Evolutionary conservation across 2,888 invertebrate species (phyloP).

Genomic region (Xanthia togata): DNA sequence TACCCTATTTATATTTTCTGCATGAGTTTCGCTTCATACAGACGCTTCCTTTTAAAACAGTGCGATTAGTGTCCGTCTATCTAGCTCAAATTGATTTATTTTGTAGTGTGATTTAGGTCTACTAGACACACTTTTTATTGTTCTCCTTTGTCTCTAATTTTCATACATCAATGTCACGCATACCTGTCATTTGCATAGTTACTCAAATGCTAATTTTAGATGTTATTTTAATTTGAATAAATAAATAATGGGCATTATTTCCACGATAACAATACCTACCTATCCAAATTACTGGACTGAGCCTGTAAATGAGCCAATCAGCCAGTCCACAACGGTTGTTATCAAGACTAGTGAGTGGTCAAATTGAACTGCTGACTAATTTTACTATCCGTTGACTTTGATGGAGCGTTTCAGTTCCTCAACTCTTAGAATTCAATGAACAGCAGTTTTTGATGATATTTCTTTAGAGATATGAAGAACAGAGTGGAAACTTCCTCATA

Average conservation of each 20-base stretch:
- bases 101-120: no score
- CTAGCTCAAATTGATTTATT: no score
- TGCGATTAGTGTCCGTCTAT: no score
- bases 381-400: constrained; percentile 32
- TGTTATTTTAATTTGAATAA: no score
- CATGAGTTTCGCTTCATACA: no score
- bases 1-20: no score
- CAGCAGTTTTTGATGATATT: neutral
- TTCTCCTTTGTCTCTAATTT: no score
- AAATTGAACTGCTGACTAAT: constrained; percentile 5
- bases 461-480: neutral
- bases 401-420: constrained; percentile 2
- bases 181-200: no score
- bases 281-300: neutral
- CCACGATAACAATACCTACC: neutral
- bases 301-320: neutral
- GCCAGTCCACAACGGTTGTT: neutral
- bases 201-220: no score
- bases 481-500: neutral
- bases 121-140: no score
- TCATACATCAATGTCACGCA: no score
- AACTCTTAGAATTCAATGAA: neutral
- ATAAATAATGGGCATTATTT: neutral
- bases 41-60: no score
- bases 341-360: constrained; percentile 18